Base-by-base conservation (phyloP, 2,113 vertebrate species). In the Vidua chalybeata region DNA sequence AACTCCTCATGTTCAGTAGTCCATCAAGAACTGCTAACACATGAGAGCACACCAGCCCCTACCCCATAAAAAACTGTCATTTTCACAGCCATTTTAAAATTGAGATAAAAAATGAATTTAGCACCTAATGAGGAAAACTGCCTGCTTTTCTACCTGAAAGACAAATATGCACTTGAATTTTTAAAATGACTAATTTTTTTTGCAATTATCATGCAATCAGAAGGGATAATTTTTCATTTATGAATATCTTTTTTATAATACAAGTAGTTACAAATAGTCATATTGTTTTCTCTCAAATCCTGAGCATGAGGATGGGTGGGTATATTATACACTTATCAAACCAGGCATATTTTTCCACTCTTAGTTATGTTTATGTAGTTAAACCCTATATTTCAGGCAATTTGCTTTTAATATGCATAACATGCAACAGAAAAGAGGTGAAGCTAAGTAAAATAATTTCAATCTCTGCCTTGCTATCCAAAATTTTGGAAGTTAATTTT, bases 291-390 rank as follows among this genome's bases (percentile, higher is more conserved):
- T 93, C 11, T 80, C 27, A 86, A 39, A 76, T 63, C 13, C 58
- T 4, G 1, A 87, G 35, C 28, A 66, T 0, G 2, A 61, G 17
- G 4, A 55, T n/a, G 5, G 3, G 6, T n/a, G 4, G 3, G 6
- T 48, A 69, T 69, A 48, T 15, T 61, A 56, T 9, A 64, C 3
- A 39, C 1, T 28, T 58, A 26, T 4, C 48, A 73, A 87, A 54
- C 4, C 11, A 19, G 11, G 8, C 7, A 77, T 35, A 26, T 43
- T 83, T 86, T 89, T 66, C 8, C 7, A 31, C 11, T 68, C 31
- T 48, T 11, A 52, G 1, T 64, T 52, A 48, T 24, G 7, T 59
- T 72, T 56, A 49, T 30, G 12, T 18, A 84, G 43, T 64, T 56
- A 78, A 10, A 3, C 1, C 13, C 13, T 59, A 4, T 46, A 61